Evolutionary conservation across 2,113 vertebrate genomes (phyloP).

Genomic region (Melanerpes aurifrons): DNA sequence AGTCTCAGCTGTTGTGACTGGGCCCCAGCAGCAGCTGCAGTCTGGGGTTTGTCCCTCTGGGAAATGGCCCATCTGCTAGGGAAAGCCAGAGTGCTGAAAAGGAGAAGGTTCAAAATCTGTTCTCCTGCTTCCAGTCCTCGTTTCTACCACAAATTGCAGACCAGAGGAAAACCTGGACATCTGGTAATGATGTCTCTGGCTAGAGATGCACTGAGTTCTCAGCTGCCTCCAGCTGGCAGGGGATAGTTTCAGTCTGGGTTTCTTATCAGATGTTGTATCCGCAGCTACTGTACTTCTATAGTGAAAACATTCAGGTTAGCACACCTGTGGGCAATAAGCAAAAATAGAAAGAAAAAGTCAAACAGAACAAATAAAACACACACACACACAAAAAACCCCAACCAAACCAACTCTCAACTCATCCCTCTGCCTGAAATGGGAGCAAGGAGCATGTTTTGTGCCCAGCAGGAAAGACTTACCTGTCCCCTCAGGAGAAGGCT

Average conservation of each 20-base stretch:
- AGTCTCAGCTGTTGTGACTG: slow-evolving; percentile 65
- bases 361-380: no score
- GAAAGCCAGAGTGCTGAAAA: slow-evolving; percentile 19
- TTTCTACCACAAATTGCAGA: not conserved
- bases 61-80: slow-evolving; percentile 72
- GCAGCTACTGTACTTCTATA: not conserved
- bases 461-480: not conserved
- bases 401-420: no score
- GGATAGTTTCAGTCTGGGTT: not conserved
- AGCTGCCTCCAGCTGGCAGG: not conserved
- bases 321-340: not conserved
- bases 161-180: slow-evolving; percentile 6
- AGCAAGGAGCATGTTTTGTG: not conserved
- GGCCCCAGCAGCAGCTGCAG: slow-evolving; percentile 65
- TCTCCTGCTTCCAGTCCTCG: not conserved
- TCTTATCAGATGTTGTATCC: not conserved
- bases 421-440: not conserved
- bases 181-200: not conserved
- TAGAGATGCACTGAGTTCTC: not conserved
- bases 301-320: not conserved
- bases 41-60: slow-evolving; percentile 50
- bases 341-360: not conserved
- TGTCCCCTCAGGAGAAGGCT: not conserved
- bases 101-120: slow-evolving; percentile 19
- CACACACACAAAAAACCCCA: no score